phyloP scores from a whole-genome alignment of 2,888 invertebrate genomes.

The Epinotia bilunana region DNA sequence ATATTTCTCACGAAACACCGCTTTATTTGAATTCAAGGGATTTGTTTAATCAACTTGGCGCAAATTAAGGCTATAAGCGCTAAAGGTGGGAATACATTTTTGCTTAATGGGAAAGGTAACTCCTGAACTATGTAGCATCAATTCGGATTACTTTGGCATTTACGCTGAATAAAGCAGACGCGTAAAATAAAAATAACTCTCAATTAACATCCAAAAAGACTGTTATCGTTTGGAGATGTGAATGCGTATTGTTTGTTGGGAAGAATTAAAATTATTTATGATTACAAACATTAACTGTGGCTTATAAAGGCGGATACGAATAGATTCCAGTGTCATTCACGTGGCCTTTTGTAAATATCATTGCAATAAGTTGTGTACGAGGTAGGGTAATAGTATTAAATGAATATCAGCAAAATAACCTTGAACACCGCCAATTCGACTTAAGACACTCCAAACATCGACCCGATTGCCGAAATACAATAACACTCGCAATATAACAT shows the following conservation, averaged over 20 bases:
- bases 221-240: background rate
- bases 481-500: too few species aligned
- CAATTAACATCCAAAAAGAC: background rate
- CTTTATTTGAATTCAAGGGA: slow-evolving; percentile 13
- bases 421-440: too few species aligned
- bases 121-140: slow-evolving; percentile 30
- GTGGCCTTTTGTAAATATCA: background rate
- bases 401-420: too few species aligned
- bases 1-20: background rate
- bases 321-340: background rate
- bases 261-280: slow-evolving; percentile 14
- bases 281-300: background rate
- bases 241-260: slow-evolving; percentile 17
- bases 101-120: slow-evolving; percentile 32
- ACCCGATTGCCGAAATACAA: too few species aligned
- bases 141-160: slow-evolving; percentile 41
- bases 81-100: slow-evolving; percentile 39
- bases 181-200: slow-evolving; percentile 6
- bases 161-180: background rate
- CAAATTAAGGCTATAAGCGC: slow-evolving; percentile 21
- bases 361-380: background rate
- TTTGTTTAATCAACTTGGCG: slow-evolving; percentile 26
- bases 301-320: background rate
- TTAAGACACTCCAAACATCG: too few species aligned
- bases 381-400: too few species aligned